A percentile compares a stretch with the other conserved stretches of the same genome.
Conservation (phyloP, 2,797 vertebrate genomes). For the Ctenopoma multispine region DNA sequence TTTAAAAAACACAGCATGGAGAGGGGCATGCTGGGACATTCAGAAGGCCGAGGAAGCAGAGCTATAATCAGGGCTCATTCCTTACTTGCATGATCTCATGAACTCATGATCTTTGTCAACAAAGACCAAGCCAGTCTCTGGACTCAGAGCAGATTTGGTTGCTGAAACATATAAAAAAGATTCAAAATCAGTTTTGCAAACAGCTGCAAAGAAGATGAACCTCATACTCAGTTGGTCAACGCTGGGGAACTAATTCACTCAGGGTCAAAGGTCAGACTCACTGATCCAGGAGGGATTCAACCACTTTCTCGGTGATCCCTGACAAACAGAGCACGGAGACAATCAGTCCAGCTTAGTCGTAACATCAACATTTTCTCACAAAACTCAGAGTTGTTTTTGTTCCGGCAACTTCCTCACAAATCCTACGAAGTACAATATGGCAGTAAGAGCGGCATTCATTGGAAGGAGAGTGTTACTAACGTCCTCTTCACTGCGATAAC, state of each 20-base stretch:
- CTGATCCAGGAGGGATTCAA: conserved; percentile 2
- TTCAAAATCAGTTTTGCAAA: background rate
- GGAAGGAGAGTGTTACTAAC: background rate
- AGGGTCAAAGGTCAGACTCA: conserved; percentile 46
- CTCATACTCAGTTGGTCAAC: conserved; percentile 11
- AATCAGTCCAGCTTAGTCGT: background rate
- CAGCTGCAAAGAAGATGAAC: conserved; percentile 27
- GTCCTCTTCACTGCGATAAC: conserved; percentile 13
- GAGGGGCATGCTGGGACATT: conserved; percentile 67
- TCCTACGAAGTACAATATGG: background rate
- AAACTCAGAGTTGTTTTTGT: background rate
- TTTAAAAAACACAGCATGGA: conserved; percentile 12
- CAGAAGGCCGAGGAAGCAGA: conserved; percentile 45
- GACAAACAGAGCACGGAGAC: background rate
- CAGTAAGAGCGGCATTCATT: background rate
- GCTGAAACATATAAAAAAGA: conserved; percentile 17
- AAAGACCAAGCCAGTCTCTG: background rate
- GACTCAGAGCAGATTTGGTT: background rate
- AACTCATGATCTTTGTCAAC: conserved; percentile 7
- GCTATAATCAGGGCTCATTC: conserved; percentile 15
- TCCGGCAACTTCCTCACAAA: background rate
- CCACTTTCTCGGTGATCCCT: background rate
- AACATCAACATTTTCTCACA: no score
- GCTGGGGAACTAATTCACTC: conserved; percentile 24
- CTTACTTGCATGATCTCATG: no score